Evolutionary conservation across 2,113 vertebrate species (phyloP).

Genomic region (Fulica atra): DNA sequence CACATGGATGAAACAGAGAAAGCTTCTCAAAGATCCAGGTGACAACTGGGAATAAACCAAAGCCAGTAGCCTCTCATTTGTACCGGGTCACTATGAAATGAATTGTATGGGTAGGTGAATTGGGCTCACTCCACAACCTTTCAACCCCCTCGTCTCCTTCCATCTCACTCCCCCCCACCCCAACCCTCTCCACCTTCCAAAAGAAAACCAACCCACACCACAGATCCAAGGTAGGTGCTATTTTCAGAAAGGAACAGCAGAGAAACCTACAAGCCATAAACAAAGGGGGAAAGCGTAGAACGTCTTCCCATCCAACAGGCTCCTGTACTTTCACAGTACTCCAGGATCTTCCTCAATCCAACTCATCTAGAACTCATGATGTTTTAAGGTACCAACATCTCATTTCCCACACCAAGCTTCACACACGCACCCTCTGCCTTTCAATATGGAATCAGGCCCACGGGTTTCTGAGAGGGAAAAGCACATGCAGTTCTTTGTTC

Average conservation of each 20-base stretch:
- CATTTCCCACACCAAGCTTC: background rate
- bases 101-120: background rate
- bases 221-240: background rate
- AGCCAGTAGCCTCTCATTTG: background rate
- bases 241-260: background rate
- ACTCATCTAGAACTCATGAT: background rate
- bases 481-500: background rate
- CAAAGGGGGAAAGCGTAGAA: background rate
- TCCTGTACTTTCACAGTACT: background rate
- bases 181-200: background rate
- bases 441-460: background rate
- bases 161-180: no score
- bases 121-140: background rate
- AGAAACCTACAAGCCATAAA: background rate
- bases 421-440: rapidly evolving
- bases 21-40: background rate
- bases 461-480: background rate
- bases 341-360: background rate
- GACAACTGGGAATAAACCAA: background rate
- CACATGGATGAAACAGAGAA: background rate
- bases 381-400: background rate
- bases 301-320: background rate
- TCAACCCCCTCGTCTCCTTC: background rate
- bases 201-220: background rate
- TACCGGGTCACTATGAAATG: background rate